phyloP scores from a whole-genome alignment of 2,888 invertebrate species.

The Caenorhabditis sp. region DNA sequence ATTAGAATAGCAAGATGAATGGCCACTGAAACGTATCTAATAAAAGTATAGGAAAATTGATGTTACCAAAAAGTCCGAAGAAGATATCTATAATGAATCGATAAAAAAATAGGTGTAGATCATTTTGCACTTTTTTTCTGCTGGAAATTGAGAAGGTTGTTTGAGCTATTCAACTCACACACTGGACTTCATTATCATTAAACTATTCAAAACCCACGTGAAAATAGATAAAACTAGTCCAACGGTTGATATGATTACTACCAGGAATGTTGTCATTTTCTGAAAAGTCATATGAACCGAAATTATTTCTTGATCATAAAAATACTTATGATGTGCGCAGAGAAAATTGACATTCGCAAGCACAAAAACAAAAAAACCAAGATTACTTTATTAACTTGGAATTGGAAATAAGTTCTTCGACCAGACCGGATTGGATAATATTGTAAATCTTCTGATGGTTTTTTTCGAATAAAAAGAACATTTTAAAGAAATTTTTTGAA shows the following conservation, averaged over 20 bases:
- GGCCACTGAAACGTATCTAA: not conserved
- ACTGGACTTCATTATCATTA: not conserved
- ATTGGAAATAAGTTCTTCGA: too few relatives aligned
- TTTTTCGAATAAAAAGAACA: too few relatives aligned
- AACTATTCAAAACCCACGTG: not conserved
- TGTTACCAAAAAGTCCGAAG: not conserved
- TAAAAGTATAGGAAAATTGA: not conserved
- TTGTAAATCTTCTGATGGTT: too few relatives aligned
- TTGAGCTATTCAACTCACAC: not conserved
- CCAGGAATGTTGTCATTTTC: not conserved
- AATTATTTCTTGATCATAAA: too few relatives aligned
- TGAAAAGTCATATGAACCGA: too few relatives aligned
- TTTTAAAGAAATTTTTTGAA: too few relatives aligned
- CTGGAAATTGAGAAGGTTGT: not conserved
- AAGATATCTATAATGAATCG: constrained; percentile 5
- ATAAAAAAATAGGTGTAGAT: not conserved
- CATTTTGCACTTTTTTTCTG: not conserved
- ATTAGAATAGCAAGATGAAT: not conserved
- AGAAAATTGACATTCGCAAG: too few relatives aligned
- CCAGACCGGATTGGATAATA: too few relatives aligned
- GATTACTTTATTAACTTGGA: too few relatives aligned
- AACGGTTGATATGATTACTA: not conserved
- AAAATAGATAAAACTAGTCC: not conserved
- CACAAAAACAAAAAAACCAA: too few relatives aligned
- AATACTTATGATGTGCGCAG: too few relatives aligned